Evolutionary conservation across 2,888 invertebrate species (phyloP).

Genomic region (Sarcophaga carnaria): DNA sequence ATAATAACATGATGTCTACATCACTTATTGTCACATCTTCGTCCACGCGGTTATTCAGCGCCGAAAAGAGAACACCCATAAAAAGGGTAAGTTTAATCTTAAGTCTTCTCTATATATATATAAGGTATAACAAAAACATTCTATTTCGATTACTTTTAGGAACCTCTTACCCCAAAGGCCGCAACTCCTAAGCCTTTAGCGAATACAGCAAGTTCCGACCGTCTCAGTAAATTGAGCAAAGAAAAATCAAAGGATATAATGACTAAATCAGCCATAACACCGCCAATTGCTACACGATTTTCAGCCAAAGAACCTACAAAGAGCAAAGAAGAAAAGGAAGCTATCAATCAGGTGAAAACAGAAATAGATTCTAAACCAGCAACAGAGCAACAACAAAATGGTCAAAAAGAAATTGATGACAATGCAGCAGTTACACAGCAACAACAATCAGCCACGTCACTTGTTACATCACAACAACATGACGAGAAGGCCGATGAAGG

Average conservation of each 20-base stretch:
- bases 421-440: conserved; percentile 67
- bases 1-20: conserved; percentile 77
- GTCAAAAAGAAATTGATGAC: conserved; percentile 31
- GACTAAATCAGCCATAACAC: conserved; percentile 75
- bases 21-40: conserved; percentile 79
- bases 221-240: conserved; percentile 72
- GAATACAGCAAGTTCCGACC: conserved; percentile 73
- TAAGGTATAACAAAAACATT: background rate
- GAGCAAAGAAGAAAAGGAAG: conserved; percentile 81
- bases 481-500: conserved; percentile 79
- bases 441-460: background rate
- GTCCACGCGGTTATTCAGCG: conserved; percentile 77
- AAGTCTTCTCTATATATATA: background rate
- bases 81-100: conserved; percentile 75
- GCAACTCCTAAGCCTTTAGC: conserved; percentile 75
- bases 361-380: conserved; percentile 72
- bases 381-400: conserved; percentile 72
- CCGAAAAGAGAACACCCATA: conserved; percentile 79
- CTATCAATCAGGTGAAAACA: conserved; percentile 80
- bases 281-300: conserved; percentile 65
- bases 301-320: conserved; percentile 74
- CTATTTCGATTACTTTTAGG: conserved; percentile 68
- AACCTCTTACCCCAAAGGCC: conserved; percentile 74
- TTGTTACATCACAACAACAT: conserved; percentile 72
- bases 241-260: conserved; percentile 74